Evolutionary conservation across 2,797 vertebrate species (phyloP), one percentile per base, ranked within the genome.

Genomic region (Philypnodon macrostomus): DNA sequence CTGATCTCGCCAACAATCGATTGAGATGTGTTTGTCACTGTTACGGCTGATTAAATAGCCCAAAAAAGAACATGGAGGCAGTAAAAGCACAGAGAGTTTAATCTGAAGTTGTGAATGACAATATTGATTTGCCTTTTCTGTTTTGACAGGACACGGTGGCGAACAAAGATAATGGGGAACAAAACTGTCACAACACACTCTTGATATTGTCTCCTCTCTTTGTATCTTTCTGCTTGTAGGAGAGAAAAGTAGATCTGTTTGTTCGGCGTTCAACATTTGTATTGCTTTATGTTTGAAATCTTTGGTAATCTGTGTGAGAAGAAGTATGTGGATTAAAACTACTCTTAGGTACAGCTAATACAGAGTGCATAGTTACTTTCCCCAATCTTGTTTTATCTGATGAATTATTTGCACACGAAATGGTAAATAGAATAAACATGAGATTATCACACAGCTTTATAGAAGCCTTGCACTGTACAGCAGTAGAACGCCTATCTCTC

Each of bases 21-120:
- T 88, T 80, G 70, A 55, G 77, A 79, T 69, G 77, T 39, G 67
- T 84, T 83, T 85, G 73, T 84, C 79, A 78, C 80, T 80, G 73
- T 72, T 77, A 73, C 67, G 44, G 74, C 77, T 58, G 73, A 84
- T 80, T 78, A 82, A 86, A 86, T 73, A 67, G 72, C 61, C 76
- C 53, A 51, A 73, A 86, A 87, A 79, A 74, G 79, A 80, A 81
- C 77, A 84, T 66, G 48, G 73, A 73, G 57, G 77, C 80, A 76
- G 77, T 84, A 78, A 85, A 85, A 81, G 73, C 73, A 66, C 69
- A 60, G 38, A 30, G 47, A 63, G 83, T 86, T 85, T 88, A 86
- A 89, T 90, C 87, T 85, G 71, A 83, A 89, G 77, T 81, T 89
- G 89, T 78, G 85, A 90, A 90, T 88, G 88, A 87, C 86, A 86